phyloP scores from a whole-genome alignment of 2,797 vertebrate genomes.

The Premnoplex brunnescens region DNA sequence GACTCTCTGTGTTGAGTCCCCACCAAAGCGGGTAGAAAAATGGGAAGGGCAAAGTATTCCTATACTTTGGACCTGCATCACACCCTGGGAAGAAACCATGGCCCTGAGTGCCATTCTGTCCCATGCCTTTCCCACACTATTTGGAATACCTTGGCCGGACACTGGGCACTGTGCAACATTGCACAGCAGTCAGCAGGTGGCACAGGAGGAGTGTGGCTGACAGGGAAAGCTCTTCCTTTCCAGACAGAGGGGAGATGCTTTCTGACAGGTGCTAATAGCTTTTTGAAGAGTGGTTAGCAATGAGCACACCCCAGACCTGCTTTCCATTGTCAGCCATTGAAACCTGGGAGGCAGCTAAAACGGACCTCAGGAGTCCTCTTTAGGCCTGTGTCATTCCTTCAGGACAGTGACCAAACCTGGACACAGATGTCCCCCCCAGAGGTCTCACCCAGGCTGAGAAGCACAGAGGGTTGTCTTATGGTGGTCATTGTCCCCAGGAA shows the following conservation, averaged over 20 bases:
- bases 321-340: not conserved
- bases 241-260: not conserved
- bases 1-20: not conserved
- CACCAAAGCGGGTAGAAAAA: not conserved
- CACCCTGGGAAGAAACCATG: not conserved
- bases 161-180: rapidly evolving
- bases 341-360: not conserved
- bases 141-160: not conserved
- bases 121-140: rapidly evolving
- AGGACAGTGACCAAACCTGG: not conserved
- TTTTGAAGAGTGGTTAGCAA: not conserved
- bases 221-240: not conserved
- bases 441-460: not conserved
- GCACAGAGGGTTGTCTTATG: not conserved
- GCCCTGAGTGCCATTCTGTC: not conserved
- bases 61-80: not conserved
- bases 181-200: constrained; percentile 27
- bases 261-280: not conserved
- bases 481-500: not conserved
- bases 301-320: not conserved
- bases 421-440: not conserved
- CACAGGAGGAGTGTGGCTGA: not conserved
- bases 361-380: no score
- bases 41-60: not conserved
- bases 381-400: not conserved